Percentiles rank a stretch among this genome's conserved stretches.
phyloP scores from a whole-genome alignment of 1,140 invertebrate species.

The Chironomus striatipennis region DNA sequence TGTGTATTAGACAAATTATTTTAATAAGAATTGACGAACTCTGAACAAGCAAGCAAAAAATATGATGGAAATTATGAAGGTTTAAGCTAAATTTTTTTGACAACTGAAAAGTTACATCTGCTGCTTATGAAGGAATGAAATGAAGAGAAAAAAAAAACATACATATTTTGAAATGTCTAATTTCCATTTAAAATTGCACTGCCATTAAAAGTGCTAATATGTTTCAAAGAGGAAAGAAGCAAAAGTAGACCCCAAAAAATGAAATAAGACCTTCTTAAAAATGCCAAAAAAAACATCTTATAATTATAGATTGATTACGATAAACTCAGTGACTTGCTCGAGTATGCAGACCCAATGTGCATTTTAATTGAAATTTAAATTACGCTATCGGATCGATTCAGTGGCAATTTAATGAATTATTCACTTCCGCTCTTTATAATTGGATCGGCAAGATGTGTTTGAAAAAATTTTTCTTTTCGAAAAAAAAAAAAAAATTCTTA shows the following conservation, averaged over 20 bases:
- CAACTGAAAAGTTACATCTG: no score
- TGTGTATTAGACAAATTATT: no score
- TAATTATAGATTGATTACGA: slow-evolving; percentile 14
- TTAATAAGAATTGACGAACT: no score
- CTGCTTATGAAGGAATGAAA: no score
- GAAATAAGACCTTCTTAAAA: not conserved
- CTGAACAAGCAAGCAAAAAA: no score
- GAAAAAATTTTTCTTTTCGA: not conserved
- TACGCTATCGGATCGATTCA: slow-evolving; percentile 1
- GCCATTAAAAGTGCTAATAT: not conserved
- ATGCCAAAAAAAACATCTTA: slow-evolving; percentile 6
- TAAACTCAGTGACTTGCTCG: slow-evolving; percentile 5
- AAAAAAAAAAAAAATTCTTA: slow-evolving; percentile 5
- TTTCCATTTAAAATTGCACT: no score
- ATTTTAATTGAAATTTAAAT: slow-evolving; percentile 15
- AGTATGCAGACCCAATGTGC: not conserved
- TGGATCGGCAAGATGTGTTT: slow-evolving; percentile 11
- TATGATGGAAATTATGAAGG: no score
- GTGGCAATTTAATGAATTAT: slow-evolving; percentile 14
- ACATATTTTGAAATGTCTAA: no score
- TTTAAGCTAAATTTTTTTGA: no score
- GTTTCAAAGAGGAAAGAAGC: not conserved
- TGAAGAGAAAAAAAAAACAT: no score
- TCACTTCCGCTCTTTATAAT: slow-evolving; percentile 2
- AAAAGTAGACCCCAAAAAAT: not conserved